These are phyloP conservation scores for Holacanthella duospinosa DNA, from an alignment of 2,888 invertebrate genomes.

Conservation along the genomic window DNA sequence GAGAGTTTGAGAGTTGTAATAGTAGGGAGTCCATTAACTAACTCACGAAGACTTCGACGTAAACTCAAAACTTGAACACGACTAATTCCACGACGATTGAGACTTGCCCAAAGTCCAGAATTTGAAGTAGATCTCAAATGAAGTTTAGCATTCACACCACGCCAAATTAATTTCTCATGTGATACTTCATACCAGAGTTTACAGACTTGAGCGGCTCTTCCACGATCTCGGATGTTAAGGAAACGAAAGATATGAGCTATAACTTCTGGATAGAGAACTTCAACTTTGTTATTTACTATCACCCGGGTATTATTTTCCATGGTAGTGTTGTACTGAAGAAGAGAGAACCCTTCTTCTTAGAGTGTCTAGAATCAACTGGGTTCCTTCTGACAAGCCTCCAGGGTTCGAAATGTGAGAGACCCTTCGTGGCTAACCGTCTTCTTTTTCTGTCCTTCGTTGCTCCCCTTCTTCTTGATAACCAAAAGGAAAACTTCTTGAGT, in stretches of 20 bases:
- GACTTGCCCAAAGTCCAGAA: constrained; percentile 70
- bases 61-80: constrained; percentile 80
- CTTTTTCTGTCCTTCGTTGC: background rate
- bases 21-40: constrained; percentile 54
- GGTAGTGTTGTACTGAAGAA: background rate
- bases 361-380: background rate
- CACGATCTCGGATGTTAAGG: constrained; percentile 76
- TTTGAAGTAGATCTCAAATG: constrained; percentile 69
- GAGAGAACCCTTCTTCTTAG: background rate
- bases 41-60: constrained; percentile 68
- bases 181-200: constrained; percentile 82
- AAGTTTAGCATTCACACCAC: constrained; percentile 80
- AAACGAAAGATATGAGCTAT: constrained; percentile 83
- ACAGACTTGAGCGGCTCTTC: constrained; percentile 81
- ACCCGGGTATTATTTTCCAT: constrained; percentile 3
- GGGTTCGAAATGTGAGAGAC: background rate
- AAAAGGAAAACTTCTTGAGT: constrained; percentile 4
- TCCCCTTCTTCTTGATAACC: background rate
- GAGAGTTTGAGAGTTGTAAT: constrained; percentile 79
- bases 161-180: constrained; percentile 86
- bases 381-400: constrained; percentile 8
- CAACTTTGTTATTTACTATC: background rate
- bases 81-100: constrained; percentile 77
- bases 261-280: constrained; percentile 72
- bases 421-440: background rate